Evolutionary conservation across 1,140 invertebrate species (phyloP).

Genomic region (Cydia strobilella): DNA sequence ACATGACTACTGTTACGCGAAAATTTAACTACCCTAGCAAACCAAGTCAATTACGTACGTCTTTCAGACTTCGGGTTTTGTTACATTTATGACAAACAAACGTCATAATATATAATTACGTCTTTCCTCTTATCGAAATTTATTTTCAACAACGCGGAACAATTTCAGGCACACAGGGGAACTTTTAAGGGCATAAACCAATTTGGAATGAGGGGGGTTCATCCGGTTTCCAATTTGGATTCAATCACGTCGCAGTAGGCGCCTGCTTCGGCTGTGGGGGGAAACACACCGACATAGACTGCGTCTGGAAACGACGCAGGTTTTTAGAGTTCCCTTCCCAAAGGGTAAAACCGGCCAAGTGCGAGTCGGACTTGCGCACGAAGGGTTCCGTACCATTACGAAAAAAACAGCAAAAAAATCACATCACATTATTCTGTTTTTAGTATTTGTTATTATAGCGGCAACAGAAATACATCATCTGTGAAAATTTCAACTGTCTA

Average conservation of each 20-base stretch:
- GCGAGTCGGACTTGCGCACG: too few species aligned
- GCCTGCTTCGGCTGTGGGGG: conserved; percentile 20
- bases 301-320: background rate
- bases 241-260: conserved; percentile 31
- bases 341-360: too few species aligned
- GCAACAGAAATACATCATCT: too few species aligned
- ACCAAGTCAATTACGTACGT: too few species aligned
- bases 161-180: conserved; percentile 6
- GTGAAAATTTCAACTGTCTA: too few species aligned
- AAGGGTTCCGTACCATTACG: too few species aligned
- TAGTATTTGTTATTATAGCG: too few species aligned
- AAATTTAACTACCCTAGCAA: too few species aligned
- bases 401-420: too few species aligned
- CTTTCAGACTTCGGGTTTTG: background rate
- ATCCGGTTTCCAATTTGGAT: conserved; percentile 32
- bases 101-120: background rate
- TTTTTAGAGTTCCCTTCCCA: too few species aligned
- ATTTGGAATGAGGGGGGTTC: conserved; percentile 31
- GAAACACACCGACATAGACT: background rate
- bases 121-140: conserved; percentile 11
- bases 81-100: background rate
- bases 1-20: too few species aligned
- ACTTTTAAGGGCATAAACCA: conserved; percentile 32
- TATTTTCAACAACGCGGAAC: background rate
- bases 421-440: too few species aligned